Percentiles rank a stretch among this genome's conserved stretches.
These are phyloP conservation scores for Callinectes sapidus DNA, from an alignment of 2,888 invertebrate genomes.

Conservation along the genomic window DNA sequence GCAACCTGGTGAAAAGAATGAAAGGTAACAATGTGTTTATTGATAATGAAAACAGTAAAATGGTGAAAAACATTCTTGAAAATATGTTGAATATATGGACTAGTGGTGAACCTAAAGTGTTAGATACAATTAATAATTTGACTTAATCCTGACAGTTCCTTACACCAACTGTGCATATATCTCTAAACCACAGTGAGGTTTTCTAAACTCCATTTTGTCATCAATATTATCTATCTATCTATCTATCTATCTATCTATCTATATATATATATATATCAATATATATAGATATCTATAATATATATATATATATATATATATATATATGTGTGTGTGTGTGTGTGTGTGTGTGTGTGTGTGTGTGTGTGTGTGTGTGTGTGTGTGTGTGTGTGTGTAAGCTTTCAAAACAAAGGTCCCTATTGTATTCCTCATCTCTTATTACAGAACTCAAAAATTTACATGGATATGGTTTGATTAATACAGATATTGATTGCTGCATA, in stretches of 20 bases:
- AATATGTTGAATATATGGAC: slow-evolving; percentile 34
- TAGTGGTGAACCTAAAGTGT: background rate
- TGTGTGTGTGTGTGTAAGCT: too few species aligned
- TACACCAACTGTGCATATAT: background rate
- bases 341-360: too few species aligned
- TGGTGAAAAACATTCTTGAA: slow-evolving; percentile 13
- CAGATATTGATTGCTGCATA: background rate
- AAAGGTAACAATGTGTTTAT: background rate
- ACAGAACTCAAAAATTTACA: background rate
- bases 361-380: too few species aligned
- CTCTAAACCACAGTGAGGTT: background rate
- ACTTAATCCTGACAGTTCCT: background rate
- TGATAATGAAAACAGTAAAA: slow-evolving; percentile 13
- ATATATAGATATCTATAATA: too few species aligned
- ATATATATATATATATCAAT: too few species aligned
- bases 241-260: too few species aligned
- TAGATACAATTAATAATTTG: background rate
- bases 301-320: too few species aligned
- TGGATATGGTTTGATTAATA: background rate
- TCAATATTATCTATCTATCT: background rate
- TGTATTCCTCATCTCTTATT: background rate
- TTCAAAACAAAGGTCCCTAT: background rate
- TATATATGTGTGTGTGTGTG: too few species aligned
- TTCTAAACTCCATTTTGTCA: background rate
- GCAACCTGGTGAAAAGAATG: slow-evolving; percentile 9